Evolutionary conservation across 2,888 invertebrate genomes (phyloP), one percentile per base, ranked within the genome.

Genomic region (Melipona bicolor): DNA sequence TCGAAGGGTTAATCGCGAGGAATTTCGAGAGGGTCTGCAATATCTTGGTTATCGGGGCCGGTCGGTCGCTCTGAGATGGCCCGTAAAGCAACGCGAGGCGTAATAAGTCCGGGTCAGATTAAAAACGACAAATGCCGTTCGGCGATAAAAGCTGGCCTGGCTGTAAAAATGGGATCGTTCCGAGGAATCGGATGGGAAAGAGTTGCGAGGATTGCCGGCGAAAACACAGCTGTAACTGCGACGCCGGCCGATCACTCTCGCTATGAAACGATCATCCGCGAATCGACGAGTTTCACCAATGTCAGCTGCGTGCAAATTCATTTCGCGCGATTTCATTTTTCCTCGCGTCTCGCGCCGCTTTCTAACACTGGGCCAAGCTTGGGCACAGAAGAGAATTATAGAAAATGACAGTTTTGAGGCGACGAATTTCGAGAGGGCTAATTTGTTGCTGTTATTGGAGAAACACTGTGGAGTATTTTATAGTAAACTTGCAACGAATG

Each of bases 71-170:
- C 43, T 54, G 74, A 27, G 27, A 82, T 75, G 70, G 79, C n/a
- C 65, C 75, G 79, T 79, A 79, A 79, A 82, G 32, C 21, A 67
- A n/a, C 61, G 71, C 72, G 73, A 76, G 72, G 83, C 76, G 78
- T 79, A 83, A 72, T 83, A 84, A 84, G 83, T 83, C 70, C 27
- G 50, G 59, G 49, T 61, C 65, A 76, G 83, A 83, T 83, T 83
- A 79, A 84, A 83, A 84, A 76, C 83, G 75, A 83, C 72, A 78
- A 83, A 83, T 76, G 84, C 69, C 84, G 64, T 73, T 75, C 73
- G 61, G 50, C 76, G 83, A 77, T 84, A 84, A 84, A 75, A 61
- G 49, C 68, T 49, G 62, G 68, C 72, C 68, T 49, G 62, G 68
- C 72, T 54, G 76, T 84, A 83, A 84, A 84, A 84, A 54, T 79